Base-by-base conservation (phyloP, 2,888 invertebrate genomes). In the Plemyria rubiginata region DNA sequence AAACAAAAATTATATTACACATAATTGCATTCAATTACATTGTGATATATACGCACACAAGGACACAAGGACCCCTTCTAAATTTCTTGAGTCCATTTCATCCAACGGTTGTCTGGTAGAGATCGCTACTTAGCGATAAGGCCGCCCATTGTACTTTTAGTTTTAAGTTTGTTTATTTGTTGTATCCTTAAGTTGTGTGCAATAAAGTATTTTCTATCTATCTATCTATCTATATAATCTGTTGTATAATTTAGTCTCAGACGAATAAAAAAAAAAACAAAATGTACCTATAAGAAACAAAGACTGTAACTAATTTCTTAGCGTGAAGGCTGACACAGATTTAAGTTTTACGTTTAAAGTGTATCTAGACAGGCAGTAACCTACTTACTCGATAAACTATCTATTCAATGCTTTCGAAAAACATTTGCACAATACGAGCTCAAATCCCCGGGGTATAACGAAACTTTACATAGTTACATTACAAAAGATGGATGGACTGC, bases 351-450 rank as follows among this genome's bases (percentile, higher is more conserved):
- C 15, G 4, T 40, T 40, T n/a, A 43, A 43, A 43, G 15, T 43
- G 43, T 15, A 43, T 43, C 43, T 43, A 43, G 43, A 43, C 43
- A 7, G 36, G 15, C 43, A 43, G 43, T 43, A 6, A 43, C 43
- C 43, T 43, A 43, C 43, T 43, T 43, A 15, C 15, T 15, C 0
- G 13, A 38, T 38, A 11, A 43, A 13, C 41, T 13, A 43, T 43
- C 15, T 15, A 7, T 13, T 43, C 13, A 15, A 43, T 43, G 13
- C 40, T 41, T 41, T 41, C 40, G 40, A 41, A 41, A 13, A 41
- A 41, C 40, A n/a, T 32, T 32, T 32, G 32, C 6, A n/a, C 40
- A 4, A 4, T 41, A n/a, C 40, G 40, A 6, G 32, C 32, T n/a
- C 40, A 13, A n/a, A 41, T 6, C n/a, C n/a, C n/a, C 12, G 4